Evolutionary conservation across 2,797 vertebrate species (phyloP), one percentile per base, ranked within the genome.

Genomic region (Acanthurus leucopareius): DNA sequence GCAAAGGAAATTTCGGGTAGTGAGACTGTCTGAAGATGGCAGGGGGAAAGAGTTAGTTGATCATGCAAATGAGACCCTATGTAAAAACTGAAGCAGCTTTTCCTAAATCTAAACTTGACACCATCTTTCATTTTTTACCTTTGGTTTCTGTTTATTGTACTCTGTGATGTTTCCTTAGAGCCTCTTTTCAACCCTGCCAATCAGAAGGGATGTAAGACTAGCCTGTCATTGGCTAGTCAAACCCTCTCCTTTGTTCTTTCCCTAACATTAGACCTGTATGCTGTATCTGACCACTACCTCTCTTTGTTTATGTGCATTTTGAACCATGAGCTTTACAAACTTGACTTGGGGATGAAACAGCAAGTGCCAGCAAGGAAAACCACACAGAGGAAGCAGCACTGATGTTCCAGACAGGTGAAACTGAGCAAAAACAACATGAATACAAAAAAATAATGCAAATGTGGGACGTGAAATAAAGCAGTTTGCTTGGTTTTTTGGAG

Each of bases 291-390:
- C n/a, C 48, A 71, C 3, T 4, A 14, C 25, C 20, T 62, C 15
- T 22, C 22, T 59, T 11, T 38, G 25, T 67, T 64, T 40, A 60
- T 65, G 44, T 44, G 13, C 3, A 53, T 52, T 52, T 66, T 40
- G 19, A 25, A 76, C 14, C n/a, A 28, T 51, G 15, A 45, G 22
- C 20, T 20, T 74, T 54, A 77, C 42, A 79, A 42, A 65, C 28
- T 66, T 53, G 75, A 82, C 69, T 62, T 4, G 1, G 62, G 53
- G 69, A 86, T 85, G 84, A 86, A 90, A 87, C 84, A 92, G 86
- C 86, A 63, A 75, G 65, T 77, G 86, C 83, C 77, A 86, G 84
- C 79, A 42, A 69, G 59, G 54, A 83, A 84, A 77, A 75, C 20
- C 57, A 77, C 76, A 86, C 73, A 75, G 53, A 83, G 28, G 73